These are phyloP conservation scores for Brienomyrus longianalis DNA, from an alignment of 2,113 vertebrate genomes.

Conservation along the genomic window DNA sequence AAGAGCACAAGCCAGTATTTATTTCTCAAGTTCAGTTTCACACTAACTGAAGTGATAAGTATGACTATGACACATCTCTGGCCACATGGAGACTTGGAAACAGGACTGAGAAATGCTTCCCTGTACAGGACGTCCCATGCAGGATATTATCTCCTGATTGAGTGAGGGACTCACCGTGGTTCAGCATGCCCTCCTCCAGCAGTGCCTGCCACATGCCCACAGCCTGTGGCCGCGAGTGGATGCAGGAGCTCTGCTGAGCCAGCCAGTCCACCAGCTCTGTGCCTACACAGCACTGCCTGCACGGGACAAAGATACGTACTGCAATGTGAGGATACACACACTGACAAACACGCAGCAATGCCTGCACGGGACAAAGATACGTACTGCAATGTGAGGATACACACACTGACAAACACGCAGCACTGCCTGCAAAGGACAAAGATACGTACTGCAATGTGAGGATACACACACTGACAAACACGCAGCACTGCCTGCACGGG, in stretches of 20 bases:
- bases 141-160: not conserved
- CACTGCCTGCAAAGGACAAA: too few relatives aligned
- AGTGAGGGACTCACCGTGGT: slow-evolving; percentile 70
- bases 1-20: not conserved
- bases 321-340: not conserved
- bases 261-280: slow-evolving; percentile 96
- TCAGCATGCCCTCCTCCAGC: slow-evolving; percentile 86
- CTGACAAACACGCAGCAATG: too few relatives aligned
- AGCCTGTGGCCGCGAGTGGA: slow-evolving; percentile 86
- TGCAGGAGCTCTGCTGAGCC: slow-evolving; percentile 87
- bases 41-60: not conserved
- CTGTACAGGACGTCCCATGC: not conserved
- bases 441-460: too few relatives aligned
- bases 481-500: too few relatives aligned
- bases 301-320: slow-evolving; percentile 18
- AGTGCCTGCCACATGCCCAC: slow-evolving; percentile 97
- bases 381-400: too few relatives aligned
- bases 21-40: not conserved
- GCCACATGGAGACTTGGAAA: not conserved
- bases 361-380: not conserved
- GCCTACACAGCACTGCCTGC: slow-evolving; percentile 92
- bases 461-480: too few relatives aligned
- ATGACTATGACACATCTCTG: not conserved
- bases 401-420: too few relatives aligned
- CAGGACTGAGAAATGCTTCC: not conserved